Conservation (phyloP, 2,113 vertebrate genomes). For the Rousettus leschenaultii region DNA sequence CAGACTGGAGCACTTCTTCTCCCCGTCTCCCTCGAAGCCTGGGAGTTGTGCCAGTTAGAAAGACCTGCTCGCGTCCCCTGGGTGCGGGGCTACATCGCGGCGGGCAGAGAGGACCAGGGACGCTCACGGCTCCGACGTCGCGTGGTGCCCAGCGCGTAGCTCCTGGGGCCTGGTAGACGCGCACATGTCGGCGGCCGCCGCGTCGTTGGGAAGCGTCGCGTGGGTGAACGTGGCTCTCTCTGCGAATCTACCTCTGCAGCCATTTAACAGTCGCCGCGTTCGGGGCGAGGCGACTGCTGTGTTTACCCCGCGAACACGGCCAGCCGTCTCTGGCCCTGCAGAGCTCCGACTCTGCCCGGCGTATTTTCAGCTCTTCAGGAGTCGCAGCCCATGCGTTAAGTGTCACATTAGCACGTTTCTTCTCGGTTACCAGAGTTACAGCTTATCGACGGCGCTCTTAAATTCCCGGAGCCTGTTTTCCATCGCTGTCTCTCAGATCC, state of each 20-base stretch:
- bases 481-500: background rate
- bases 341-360: background rate
- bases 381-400: constrained; percentile 2
- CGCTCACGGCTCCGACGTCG: background rate
- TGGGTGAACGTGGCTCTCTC: no score
- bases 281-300: background rate
- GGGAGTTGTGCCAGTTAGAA: constrained; percentile 50
- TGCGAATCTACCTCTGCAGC: background rate
- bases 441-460: background rate
- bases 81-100: background rate
- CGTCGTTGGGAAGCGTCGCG: background rate
- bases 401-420: constrained; percentile 14
- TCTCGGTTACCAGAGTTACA: constrained; percentile 55
- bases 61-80: background rate
- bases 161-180: no score
- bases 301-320: background rate
- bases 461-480: background rate
- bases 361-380: constrained; percentile 9
- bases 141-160: no score
- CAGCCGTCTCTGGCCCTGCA: background rate
- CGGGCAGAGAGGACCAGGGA: background rate
- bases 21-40: background rate
- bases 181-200: background rate
- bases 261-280: background rate
- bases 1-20: constrained; percentile 26